phyloP scores from a whole-genome alignment of 2,888 invertebrate genomes.

The Tenthredo scrophulariae region DNA sequence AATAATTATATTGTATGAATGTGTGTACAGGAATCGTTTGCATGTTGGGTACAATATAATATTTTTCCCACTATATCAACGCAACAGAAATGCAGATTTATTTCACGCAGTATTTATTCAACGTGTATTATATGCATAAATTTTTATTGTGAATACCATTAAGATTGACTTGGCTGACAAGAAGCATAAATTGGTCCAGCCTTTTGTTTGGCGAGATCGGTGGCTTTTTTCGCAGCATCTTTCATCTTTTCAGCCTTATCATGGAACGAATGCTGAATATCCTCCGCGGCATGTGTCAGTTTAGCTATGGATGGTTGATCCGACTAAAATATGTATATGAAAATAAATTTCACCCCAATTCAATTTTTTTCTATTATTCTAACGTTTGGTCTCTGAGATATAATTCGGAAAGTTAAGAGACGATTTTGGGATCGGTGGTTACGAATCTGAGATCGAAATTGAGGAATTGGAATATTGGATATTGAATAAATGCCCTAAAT shows the following conservation, averaged over 20 bases:
- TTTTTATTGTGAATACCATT: constrained; percentile 58
- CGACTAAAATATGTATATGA: constrained; percentile 61
- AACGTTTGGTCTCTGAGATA: neutral
- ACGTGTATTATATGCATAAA: neutral
- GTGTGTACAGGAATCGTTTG: constrained; percentile 15
- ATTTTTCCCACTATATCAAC: constrained; percentile 3
- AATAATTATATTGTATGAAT: neutral
- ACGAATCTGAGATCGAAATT: neutral
- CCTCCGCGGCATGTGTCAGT: constrained; percentile 72
- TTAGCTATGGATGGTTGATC: constrained; percentile 69
- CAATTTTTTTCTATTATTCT: neutral
- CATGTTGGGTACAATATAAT: neutral
- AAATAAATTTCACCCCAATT: neutral
- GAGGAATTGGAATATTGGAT: neutral
- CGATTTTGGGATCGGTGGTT: too few relatives aligned
- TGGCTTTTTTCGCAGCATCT: constrained; percentile 89
- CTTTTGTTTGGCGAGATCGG: constrained; percentile 86
- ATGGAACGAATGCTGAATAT: constrained; percentile 72
- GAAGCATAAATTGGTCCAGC: constrained; percentile 78
- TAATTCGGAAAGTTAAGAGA: neutral
- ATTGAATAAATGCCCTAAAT: neutral
- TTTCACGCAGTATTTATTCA: neutral
- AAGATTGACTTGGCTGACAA: constrained; percentile 74
- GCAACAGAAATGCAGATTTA: constrained; percentile 21
- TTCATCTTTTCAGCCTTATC: constrained; percentile 83